phyloP scores from a whole-genome alignment of 2,888 invertebrate genomes.

The Ochropacha duplaris region DNA sequence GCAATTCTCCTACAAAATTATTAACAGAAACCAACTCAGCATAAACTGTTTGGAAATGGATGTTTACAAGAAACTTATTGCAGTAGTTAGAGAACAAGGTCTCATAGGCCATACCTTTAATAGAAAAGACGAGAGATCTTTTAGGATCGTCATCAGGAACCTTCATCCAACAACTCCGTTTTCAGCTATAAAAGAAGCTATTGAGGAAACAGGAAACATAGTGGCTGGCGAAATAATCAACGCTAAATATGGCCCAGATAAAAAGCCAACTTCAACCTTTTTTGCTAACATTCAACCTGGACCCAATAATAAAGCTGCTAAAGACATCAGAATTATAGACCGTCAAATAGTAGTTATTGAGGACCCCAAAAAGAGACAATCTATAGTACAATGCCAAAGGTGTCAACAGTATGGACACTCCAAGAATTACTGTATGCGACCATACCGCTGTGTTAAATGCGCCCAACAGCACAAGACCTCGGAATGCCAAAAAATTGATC shows the following conservation, averaged over 20 bases:
- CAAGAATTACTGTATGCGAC: no score
- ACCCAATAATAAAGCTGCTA: not conserved
- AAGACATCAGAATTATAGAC: no score
- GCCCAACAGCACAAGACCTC: no score
- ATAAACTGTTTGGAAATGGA: not conserved
- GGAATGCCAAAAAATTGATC: no score
- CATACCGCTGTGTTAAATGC: no score
- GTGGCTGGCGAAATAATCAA: constrained; percentile 15
- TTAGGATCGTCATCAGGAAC: constrained; percentile 22
- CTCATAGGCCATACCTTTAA: not conserved
- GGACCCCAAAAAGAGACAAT: no score
- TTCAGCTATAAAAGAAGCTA: constrained; percentile 11
- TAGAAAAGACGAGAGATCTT: constrained; percentile 14
- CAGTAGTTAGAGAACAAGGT: not conserved
- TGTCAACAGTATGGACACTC: no score
- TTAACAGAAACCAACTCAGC: not conserved
- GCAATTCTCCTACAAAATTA: not conserved
- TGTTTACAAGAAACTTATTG: not conserved
- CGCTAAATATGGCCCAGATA: not conserved
- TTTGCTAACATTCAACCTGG: not conserved
- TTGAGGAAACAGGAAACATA: constrained; percentile 18
- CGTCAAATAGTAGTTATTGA: not conserved
- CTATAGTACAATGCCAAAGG: no score
- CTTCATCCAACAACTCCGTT: constrained; percentile 20
- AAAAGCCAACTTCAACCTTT: not conserved